Evolutionary conservation across 2,888 invertebrate species (phyloP).

Genomic region (Sinotaia quadrata): DNA sequence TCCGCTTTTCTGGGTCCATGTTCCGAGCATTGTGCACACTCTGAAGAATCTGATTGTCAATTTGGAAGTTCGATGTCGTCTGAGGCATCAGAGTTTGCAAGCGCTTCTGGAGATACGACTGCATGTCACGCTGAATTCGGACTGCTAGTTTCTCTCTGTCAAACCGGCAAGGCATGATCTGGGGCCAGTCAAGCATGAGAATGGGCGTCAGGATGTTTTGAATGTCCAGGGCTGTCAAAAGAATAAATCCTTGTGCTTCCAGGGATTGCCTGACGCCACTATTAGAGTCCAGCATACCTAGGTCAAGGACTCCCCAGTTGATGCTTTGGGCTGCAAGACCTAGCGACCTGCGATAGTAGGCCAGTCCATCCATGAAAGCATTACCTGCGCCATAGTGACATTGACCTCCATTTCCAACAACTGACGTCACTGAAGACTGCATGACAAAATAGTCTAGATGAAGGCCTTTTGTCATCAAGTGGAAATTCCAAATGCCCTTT

Average conservation of each 20-base stretch:
- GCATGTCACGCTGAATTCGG: slow-evolving; percentile 30
- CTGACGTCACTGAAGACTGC: slow-evolving; percentile 55
- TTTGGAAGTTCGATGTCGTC: slow-evolving; percentile 13
- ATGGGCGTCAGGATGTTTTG: slow-evolving; percentile 38
- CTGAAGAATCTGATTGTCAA: slow-evolving; percentile 32
- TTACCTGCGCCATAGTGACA: slow-evolving; percentile 58
- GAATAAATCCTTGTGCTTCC: slow-evolving; percentile 32
- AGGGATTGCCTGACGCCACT: slow-evolving; percentile 16
- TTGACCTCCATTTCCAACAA: slow-evolving; percentile 56
- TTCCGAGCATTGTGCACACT: slow-evolving; percentile 32
- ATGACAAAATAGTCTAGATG: slow-evolving; percentile 56
- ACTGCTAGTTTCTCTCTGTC: slow-evolving; percentile 38
- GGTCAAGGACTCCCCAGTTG: slow-evolving; percentile 57
- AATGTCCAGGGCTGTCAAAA: slow-evolving; percentile 32
- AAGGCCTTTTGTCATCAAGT: slow-evolving; percentile 42
- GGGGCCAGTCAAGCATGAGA: slow-evolving; percentile 38
- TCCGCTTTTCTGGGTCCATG: slow-evolving; percentile 27
- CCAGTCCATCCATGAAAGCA: slow-evolving; percentile 55
- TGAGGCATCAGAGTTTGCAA: slow-evolving; percentile 28
- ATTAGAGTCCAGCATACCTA: slow-evolving; percentile 45
- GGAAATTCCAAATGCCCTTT: slow-evolving; percentile 56
- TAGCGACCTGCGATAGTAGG: slow-evolving; percentile 43
- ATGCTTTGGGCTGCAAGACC: slow-evolving; percentile 51
- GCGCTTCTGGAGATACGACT: slow-evolving; percentile 28
- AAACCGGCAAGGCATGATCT: slow-evolving; percentile 39